Evolutionary conservation across 2,888 invertebrate species (phyloP), one percentile per base, ranked within the genome.

Genomic region (Ormyrus nitidulus): DNA sequence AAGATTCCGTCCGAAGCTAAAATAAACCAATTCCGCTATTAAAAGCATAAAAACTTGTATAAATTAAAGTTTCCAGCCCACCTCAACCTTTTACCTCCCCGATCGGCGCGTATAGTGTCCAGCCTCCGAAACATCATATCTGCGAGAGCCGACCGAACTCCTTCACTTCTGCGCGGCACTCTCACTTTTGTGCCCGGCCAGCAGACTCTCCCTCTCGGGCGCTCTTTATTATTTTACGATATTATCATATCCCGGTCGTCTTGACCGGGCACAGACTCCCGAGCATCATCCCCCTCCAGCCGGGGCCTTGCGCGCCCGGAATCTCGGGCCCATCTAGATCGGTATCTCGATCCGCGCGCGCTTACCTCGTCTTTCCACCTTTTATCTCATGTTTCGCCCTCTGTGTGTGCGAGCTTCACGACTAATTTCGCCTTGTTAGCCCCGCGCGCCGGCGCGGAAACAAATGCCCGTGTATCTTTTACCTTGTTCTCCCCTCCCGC

Each of bases 371-470:
- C 78, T 78, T 81, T 81, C 81, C 65, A 78, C 74, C 70, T 80
- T 80, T 78, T 78, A 81, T 81, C 78, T 81, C 81, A 74, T 66
- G 69, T 78, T 81, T 81, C 81, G 71, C 65, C 64, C 11, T 49
- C 58, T 11, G 6, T 59, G 62, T 19, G 71, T 46, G 51, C 34
- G 58, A 34, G 64, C 56, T 86, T 87, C 86, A 86, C 86, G 83
- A 87, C 87, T 88, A 88, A 88, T 87, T 87, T 85, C 80, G 84
- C 81, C 87, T 88, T 86, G 87, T 88, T 87, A 88, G 85, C 80
- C 85, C 48, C 54, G 65, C 10, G 83, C 83, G 83, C 83, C 84
- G 66, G 59, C 53, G 65, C 70, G 70, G 69, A 75, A 79, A 74
- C 74, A 61, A 75, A 79, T 75, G 74, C 65, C 61, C 75, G 68